These are phyloP conservation scores for Oryzias woworae DNA, from an alignment of 2,113 vertebrate genomes.

Conservation along the genomic window DNA sequence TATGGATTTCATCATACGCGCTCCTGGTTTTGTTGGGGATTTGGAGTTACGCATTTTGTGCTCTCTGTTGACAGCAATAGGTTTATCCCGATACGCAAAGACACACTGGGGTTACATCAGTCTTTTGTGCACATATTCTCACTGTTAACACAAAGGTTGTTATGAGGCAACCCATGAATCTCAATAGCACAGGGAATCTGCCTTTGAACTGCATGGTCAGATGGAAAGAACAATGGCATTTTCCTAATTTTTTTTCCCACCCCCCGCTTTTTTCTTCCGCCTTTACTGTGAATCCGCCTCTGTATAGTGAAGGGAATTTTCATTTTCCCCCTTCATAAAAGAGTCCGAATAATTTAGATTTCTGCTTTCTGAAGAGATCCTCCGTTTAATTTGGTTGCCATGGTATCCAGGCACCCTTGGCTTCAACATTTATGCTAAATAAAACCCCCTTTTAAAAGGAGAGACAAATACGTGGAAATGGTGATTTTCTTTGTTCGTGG, in stretches of 20 bases:
- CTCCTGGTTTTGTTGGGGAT: slow-evolving; percentile 45
- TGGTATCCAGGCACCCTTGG: slow-evolving; percentile 83
- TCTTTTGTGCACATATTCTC: slow-evolving; percentile 56
- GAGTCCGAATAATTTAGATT: slow-evolving; percentile 82
- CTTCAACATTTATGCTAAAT: slow-evolving; percentile 86
- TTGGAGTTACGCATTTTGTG: slow-evolving; percentile 53
- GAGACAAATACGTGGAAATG: slow-evolving; percentile 81
- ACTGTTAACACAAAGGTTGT: slow-evolving; percentile 46
- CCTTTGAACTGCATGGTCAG: slow-evolving; percentile 58
- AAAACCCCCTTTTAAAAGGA: slow-evolving; percentile 82
- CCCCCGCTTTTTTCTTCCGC: slow-evolving; percentile 22
- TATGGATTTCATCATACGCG: slow-evolving; percentile 69
- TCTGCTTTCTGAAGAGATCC: slow-evolving; percentile 82
- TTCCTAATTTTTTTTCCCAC: slow-evolving; percentile 3
- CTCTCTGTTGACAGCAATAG: slow-evolving; percentile 51
- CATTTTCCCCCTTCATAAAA: slow-evolving; percentile 74
- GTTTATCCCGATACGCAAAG: slow-evolving; percentile 53
- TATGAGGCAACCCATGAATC: slow-evolving; percentile 60
- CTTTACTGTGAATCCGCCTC: slow-evolving; percentile 58
- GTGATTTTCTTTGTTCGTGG: slow-evolving; percentile 69
- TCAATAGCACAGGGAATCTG: slow-evolving; percentile 38
- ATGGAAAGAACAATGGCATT: slow-evolving; percentile 46
- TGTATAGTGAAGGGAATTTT: slow-evolving; percentile 62
- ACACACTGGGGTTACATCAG: slow-evolving; percentile 62
- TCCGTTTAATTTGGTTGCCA: slow-evolving; percentile 85